These are phyloP conservation scores for Cybosia mesomella DNA, from an alignment of 2,888 invertebrate species.

Conservation along the genomic window DNA sequence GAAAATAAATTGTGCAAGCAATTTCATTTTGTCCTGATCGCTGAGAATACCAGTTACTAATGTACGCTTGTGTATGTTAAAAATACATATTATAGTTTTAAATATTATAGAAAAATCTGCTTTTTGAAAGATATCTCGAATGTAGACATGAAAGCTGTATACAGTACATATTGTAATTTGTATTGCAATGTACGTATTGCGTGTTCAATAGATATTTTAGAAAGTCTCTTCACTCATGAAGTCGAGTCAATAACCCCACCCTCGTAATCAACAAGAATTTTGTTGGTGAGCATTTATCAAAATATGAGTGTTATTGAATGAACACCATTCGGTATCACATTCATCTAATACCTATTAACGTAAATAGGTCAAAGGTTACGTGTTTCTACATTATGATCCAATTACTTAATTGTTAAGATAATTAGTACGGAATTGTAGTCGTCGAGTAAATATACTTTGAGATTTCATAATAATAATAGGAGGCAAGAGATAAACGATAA, in stretches of 20 bases:
- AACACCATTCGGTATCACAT: background rate
- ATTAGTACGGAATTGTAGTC: conserved; percentile 55
- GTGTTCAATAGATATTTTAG: conserved; percentile 83
- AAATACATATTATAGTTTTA: background rate
- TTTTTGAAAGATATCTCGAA: background rate
- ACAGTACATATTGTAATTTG: conserved; percentile 30
- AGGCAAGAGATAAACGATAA: conserved; percentile 73
- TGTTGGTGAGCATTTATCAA: background rate
- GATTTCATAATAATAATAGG: conserved; percentile 73
- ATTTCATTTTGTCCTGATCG: conserved; percentile 25
- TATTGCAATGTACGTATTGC: conserved; percentile 61
- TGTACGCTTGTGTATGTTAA: background rate
- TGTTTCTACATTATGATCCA: conserved; percentile 50
- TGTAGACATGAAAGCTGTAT: background rate
- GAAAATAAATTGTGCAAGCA: conserved; percentile 50
- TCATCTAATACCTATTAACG: conserved; percentile 18
- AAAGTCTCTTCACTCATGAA: conserved; percentile 76
- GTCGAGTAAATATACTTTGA: conserved; percentile 49
- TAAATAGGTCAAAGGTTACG: conserved; percentile 41
- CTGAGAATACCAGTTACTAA: background rate
- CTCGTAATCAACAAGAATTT: conserved; percentile 36
- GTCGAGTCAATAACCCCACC: conserved; percentile 74
- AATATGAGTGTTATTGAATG: background rate
- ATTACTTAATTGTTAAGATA: conserved; percentile 58
- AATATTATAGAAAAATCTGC: background rate